A percentile compares a stretch with the other conserved stretches of the same genome.
phyloP scores from a whole-genome alignment of 2,888 invertebrate genomes.

The Caprella mutica region DNA sequence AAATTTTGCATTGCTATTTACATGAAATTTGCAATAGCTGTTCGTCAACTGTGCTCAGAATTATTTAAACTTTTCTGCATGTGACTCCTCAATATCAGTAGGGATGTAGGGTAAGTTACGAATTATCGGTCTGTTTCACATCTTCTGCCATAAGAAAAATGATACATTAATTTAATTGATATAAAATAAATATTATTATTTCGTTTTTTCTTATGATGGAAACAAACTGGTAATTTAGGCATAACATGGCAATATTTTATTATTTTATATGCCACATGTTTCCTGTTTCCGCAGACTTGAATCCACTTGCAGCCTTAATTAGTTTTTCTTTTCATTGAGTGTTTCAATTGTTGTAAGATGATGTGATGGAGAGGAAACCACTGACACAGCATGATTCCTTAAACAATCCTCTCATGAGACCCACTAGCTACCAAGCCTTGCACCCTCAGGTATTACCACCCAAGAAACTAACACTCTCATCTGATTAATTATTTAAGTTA shows the following conservation, averaged over 20 bases:
- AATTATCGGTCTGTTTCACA: too few species aligned
- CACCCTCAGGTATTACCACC: slow-evolving; percentile 11
- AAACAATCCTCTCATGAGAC: slow-evolving; percentile 19
- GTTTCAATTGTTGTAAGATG: background rate
- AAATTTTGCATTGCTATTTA: background rate
- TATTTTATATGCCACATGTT: too few species aligned
- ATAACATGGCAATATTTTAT: too few species aligned
- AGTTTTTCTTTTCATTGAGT: background rate
- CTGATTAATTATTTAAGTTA: too few species aligned
- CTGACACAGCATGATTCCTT: slow-evolving; percentile 22
- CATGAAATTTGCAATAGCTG: background rate
- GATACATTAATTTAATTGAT: too few species aligned
- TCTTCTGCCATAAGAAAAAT: too few species aligned
- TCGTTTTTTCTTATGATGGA: too few species aligned
- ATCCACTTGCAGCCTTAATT: background rate
- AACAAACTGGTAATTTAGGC: too few species aligned
- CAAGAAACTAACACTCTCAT: too few species aligned
- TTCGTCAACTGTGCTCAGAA: background rate
- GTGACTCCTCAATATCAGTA: background rate
- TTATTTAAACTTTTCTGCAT: background rate
- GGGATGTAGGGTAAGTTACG: too few species aligned
- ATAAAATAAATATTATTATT: too few species aligned
- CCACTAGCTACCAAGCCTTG: slow-evolving; percentile 25
- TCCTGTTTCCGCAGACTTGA: background rate
- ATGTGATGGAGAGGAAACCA: slow-evolving; percentile 25